Evolutionary conservation across 1,140 invertebrate genomes (phyloP), one percentile per base, ranked within the genome.

Genomic region (Drosophila sulfurigaster): DNA sequence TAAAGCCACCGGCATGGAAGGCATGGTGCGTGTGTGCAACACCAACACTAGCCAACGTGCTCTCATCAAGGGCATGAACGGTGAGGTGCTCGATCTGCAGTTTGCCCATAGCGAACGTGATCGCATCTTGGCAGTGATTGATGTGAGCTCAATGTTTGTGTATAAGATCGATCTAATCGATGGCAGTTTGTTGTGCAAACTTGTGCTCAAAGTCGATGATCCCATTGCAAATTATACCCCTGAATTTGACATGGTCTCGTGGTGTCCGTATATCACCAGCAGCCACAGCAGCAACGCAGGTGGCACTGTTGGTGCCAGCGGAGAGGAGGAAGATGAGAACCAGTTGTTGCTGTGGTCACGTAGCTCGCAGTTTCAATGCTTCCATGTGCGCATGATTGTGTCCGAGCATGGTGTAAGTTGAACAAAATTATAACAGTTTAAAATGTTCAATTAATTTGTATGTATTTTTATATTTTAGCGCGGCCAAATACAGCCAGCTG

Each of bases 11-110:
- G 85, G 91, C n/a, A 91, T 92, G 76, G 95, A 94, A 77, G 97
- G 97, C 11, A 96, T 97, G 93, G 96, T 98, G 1, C 94, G 98
- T 52, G 95, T 99, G 28, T 95, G 97, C 2, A 94, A 95, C 81
- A 96, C 96, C 76, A 93, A 94, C 68, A 95, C 96, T 65, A 95
- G 95, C 67, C 94, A 96, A 76, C 94, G 97, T 76, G 95, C 95
- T 1, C 93, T 99, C 2, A 95, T 99, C n/a, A 98, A 97, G 92
- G 97, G 97, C 46, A 96, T 98, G 93, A 94, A 95, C 58, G 97
- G 97, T 28, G 94, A 96, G 85, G 96, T 99, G 35, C 95, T 97
- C 91, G 98, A 99, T 93, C 92, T 99, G 16, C 95, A 97, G 6
- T 99, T 99, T 94, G 97, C 98, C 13, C 96, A 97, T 89, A 95